Conservation (phyloP, 2,888 invertebrate genomes). For the Troides helena region DNA sequence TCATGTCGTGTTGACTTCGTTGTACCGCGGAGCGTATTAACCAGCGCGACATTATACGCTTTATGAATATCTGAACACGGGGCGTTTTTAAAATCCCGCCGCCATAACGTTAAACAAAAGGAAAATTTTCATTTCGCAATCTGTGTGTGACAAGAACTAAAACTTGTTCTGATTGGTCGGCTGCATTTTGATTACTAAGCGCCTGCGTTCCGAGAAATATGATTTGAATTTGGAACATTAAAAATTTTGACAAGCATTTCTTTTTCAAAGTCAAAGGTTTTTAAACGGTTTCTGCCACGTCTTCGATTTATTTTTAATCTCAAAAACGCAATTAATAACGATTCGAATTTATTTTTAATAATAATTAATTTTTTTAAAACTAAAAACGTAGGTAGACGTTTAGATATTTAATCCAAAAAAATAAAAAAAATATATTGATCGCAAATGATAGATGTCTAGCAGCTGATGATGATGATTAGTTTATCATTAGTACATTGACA, state of each 20-base stretch:
- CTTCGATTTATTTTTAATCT: no score
- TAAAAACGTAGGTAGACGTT: no score
- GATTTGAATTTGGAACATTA: neutral
- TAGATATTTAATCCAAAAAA: no score
- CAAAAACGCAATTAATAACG: no score
- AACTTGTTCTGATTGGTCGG: conserved; percentile 9
- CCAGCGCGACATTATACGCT: conserved; percentile 11
- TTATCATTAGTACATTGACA: no score
- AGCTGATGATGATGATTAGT: no score
- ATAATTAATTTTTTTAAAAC: no score
- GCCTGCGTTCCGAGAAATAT: neutral
- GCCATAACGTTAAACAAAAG: neutral
- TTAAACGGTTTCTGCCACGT: no score
- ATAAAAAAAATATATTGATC: no score
- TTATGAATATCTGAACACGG: conserved; percentile 21
- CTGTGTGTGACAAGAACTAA: conserved; percentile 9
- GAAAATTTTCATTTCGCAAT: conserved; percentile 5
- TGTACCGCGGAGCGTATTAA: neutral
- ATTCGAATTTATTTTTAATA: no score
- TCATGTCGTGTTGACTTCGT: neutral
- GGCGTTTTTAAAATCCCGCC: neutral
- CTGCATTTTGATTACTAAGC: neutral
- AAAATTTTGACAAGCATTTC: neutral
- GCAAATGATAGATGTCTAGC: no score
- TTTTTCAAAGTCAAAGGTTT: no score